Percentiles rank a stretch among this genome's conserved stretches.
These are phyloP conservation scores for Zele albiditarsus DNA, from an alignment of 2,888 invertebrate species.

Conservation along the genomic window DNA sequence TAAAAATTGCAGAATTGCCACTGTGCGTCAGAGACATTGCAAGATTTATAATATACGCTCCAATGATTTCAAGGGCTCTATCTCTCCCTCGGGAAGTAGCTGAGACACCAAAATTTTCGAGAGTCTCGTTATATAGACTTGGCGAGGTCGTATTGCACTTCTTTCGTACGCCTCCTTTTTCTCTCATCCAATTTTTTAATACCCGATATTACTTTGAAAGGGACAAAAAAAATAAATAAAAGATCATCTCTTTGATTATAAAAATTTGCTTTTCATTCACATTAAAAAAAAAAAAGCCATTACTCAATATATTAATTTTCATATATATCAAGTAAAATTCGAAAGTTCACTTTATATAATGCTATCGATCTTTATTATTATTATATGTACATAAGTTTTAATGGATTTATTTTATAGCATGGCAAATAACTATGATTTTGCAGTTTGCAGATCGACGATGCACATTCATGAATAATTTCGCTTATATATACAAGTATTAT, in stretches of 20 bases:
- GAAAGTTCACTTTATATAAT: not conserved
- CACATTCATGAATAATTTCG: not conserved
- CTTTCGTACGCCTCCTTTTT: not conserved
- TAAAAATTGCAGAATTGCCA: slow-evolving; percentile 10
- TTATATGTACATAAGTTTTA: not conserved
- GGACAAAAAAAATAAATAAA: not conserved
- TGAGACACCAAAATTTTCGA: slow-evolving; percentile 25
- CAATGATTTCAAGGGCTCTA: slow-evolving; percentile 32
- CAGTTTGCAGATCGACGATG: not conserved
- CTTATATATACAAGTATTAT: not conserved
- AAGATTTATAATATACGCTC: slow-evolving; percentile 14
- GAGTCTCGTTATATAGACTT: slow-evolving; percentile 14
- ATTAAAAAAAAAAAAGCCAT: too few species aligned
- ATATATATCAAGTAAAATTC: not conserved
- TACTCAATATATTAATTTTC: not conserved
- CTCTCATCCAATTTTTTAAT: not conserved
- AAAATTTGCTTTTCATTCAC: not conserved
- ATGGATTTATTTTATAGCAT: not conserved
- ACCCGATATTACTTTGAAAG: not conserved
- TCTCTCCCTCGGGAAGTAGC: slow-evolving; percentile 4
- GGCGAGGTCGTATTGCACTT: slow-evolving; percentile 12
- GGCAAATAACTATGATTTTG: not conserved
- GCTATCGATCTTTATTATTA: not conserved
- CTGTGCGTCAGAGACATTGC: slow-evolving; percentile 3
- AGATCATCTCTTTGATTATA: not conserved